Base-by-base conservation (phyloP, 2,888 invertebrate species). In the Alcis repandata region DNA sequence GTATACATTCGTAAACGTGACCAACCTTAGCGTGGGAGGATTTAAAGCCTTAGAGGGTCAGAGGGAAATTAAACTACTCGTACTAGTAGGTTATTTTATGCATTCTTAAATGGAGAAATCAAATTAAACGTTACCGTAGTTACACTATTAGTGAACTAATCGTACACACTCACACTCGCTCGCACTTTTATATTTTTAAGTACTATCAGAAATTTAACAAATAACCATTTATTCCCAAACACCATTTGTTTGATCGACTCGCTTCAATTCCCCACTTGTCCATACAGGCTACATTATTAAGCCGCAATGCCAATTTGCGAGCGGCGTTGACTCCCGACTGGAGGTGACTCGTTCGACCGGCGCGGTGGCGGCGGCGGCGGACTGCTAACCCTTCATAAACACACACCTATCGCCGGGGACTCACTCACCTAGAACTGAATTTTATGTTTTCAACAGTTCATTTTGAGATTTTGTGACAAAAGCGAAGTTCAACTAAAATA, bases 361-460 rank as follows among this genome's bases (percentile, higher is more conserved):
- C 62, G n/a, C 33, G 38, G n/a, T n/a, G n/a, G n/a, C 40, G 40
- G 15, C 41, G 41, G 46, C 19, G 48, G 27, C 48, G 48, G 56
- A 41, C 36, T 27, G 10, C 45, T 57, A 57, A 63, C 62, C 62
- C 62, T 61, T 46, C 51, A 59, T 49, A 56, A 41, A 56, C 52
- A 57, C 22, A 56, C 45, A 57, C 52, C 60, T 32, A 43, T 11
- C 27, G 8, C 15, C 17, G 7, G 13, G 45, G 62, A 51, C 57
- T 17, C 43, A 45, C 10, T 62, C 48, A 63, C 49, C 57, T 45
- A 11, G 40, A 46, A 19, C 15, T 11, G 11, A 49, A n/a, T 15
- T 17, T 2, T 17, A 41, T 2, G 7, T 3, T 41, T 40, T n/a
- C 6, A 15, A 40, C 0, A 40, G 7, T 15, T 15, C n/a, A 27